These are phyloP conservation scores for Lithophane socia DNA, from an alignment of 2,888 invertebrate genomes.

Conservation along the genomic window DNA sequence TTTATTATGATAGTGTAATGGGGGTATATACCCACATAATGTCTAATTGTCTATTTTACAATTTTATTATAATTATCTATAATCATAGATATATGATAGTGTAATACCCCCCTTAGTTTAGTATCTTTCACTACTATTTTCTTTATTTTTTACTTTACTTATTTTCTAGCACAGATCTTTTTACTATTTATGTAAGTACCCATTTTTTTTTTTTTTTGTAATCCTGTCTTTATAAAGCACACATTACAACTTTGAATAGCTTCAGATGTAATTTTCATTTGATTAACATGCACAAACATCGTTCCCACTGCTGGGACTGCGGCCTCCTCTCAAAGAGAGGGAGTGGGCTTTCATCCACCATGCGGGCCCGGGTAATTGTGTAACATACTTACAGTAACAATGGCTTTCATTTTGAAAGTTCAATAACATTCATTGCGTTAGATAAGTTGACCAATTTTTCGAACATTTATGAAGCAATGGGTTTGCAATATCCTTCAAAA, in stretches of 20 bases:
- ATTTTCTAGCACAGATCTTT: slow-evolving; percentile 16
- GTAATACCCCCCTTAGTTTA: no score
- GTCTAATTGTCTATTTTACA: no score
- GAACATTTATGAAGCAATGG: no score
- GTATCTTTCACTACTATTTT: background rate
- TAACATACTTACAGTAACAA: no score
- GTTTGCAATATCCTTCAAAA: no score
- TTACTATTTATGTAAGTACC: background rate
- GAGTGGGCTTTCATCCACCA: background rate
- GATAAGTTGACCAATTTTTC: no score
- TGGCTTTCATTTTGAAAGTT: no score
- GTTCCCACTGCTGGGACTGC: background rate
- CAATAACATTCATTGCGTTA: no score
- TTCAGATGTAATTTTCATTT: background rate
- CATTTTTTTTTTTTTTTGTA: slow-evolving; percentile 10
- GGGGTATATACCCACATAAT: no score
- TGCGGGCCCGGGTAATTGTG: background rate
- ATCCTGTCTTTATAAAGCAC: background rate
- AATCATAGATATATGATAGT: no score
- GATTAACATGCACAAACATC: background rate
- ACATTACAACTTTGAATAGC: background rate
- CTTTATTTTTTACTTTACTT: background rate
- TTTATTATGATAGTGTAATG: no score
- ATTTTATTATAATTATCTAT: no score
- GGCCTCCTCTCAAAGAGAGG: background rate